Evolutionary conservation across 2,797 vertebrate genomes (phyloP), one percentile per base, ranked within the genome.

Genomic region (Pangasius mekongensis): DNA sequence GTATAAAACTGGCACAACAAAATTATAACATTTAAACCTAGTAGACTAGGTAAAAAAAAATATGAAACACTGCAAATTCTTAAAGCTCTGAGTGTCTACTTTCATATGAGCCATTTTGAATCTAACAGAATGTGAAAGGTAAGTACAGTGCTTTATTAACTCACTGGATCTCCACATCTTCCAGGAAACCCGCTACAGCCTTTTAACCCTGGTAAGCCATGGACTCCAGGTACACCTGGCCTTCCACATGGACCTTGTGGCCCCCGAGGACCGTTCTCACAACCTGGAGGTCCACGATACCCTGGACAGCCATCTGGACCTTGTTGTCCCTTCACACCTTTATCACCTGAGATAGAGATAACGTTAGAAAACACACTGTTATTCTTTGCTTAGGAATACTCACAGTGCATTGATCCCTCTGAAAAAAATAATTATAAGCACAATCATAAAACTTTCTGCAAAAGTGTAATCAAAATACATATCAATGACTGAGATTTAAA

Each of bases 121-220:
- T 54, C 30, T 0, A 56, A 20, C 9, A 82, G 22, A 81, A 60
- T 39, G 9, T 9, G 8, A 77, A 30, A 6, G n/a, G 3, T 24
- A 62, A 64, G 27, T 10, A 33, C 18, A 5, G 6, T 36, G 54
- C 78, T 39, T 27, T 33, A 71, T 20, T 27, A 39, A 92, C 92
- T 95, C 90, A 96, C 96, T n/a, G 3, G 74, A 89, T 96, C 93
- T 91, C 96, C 96, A 0, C 9, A 74, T 52, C 86, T 47, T 73
- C 96, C 96, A 0, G 93, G 93, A 54, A 93, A 94, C 67, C 96
- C 96, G 0, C 84, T 73, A 83, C 93, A 73, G 71, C 96, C 96
- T 36, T 60, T 88, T 54, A 86, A 81, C 73, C 96, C 96, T 77
- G 24, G 49, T 60, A 0, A 8, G 13, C 96, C 96, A 14, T 80